Conservation (phyloP, 2,797 vertebrate species). For the Sebastes baramenuke region DNA sequence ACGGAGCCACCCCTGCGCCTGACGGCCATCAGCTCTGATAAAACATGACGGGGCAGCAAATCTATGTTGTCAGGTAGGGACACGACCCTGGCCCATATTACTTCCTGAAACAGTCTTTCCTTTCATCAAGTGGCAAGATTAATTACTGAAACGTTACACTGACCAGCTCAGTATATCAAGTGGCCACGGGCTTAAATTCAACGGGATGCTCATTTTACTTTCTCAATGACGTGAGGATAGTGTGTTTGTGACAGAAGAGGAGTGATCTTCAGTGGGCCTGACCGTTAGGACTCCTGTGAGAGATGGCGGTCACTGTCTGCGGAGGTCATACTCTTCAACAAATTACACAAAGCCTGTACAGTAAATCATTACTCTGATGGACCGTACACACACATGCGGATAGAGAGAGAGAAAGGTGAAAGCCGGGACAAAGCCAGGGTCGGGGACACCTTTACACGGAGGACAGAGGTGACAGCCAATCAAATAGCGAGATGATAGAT, state of each 20-base stretch:
- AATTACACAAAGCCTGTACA: conserved; percentile 30
- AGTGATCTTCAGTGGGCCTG: conserved; percentile 7
- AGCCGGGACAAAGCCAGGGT: conserved; percentile 29
- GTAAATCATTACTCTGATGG: conserved; percentile 33
- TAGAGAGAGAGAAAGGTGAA: conserved; percentile 23
- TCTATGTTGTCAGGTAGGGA: conserved; percentile 24
- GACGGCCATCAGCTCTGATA: conserved; percentile 31
- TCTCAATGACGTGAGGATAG: not conserved
- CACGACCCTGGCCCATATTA: conserved; percentile 13
- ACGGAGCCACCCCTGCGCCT: not conserved
- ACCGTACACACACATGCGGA: not conserved
- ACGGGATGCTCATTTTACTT: not conserved
- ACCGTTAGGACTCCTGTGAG: not conserved
- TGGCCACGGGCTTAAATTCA: not conserved
- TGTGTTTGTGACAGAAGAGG: not conserved
- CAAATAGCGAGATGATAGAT: conserved; percentile 54
- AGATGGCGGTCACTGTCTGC: conserved; percentile 36
- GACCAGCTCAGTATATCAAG: conserved; percentile 37
- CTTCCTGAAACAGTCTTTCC: conserved; percentile 44
- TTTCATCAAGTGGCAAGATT: conserved; percentile 40
- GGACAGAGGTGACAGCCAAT: conserved; percentile 59
- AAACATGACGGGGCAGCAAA: conserved; percentile 40
- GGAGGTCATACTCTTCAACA: conserved; percentile 13
- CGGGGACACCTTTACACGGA: conserved; percentile 46
- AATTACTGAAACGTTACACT: conserved; percentile 51